A percentile compares a stretch with the other conserved stretches of the same genome.
Evolutionary conservation across 1,140 invertebrate genomes (phyloP).

Genomic region (Lepidotrigona ventralis): DNA sequence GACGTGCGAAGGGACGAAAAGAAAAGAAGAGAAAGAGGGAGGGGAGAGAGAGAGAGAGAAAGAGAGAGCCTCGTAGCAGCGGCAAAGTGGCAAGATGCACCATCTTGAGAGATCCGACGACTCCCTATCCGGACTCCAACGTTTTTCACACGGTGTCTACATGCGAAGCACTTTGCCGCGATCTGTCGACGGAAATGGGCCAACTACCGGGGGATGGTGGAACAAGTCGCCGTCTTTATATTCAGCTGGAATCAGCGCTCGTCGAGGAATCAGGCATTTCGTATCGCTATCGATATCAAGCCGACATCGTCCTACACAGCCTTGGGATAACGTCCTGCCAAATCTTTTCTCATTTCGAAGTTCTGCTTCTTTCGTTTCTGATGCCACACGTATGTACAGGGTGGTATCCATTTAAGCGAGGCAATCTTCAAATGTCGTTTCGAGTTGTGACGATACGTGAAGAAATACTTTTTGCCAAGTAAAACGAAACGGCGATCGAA

Average conservation of each 20-base stretch:
- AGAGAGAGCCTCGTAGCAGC: slow-evolving; percentile 38
- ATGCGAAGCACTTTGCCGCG: slow-evolving; percentile 56
- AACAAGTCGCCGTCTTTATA: background rate
- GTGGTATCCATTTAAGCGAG: no score
- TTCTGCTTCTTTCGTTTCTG: no score
- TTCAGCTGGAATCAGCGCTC: slow-evolving; percentile 24
- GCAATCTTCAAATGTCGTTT: no score
- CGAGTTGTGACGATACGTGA: no score
- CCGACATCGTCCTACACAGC: background rate
- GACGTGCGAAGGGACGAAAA: slow-evolving; percentile 10
- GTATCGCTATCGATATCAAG: background rate
- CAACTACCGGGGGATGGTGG: background rate
- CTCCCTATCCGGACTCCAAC: slow-evolving; percentile 51
- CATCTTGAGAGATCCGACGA: slow-evolving; percentile 58
- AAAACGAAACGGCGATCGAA: no score
- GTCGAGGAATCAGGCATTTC: background rate
- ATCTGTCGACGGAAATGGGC: slow-evolving; percentile 57
- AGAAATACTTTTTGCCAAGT: no score
- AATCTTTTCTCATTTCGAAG: background rate
- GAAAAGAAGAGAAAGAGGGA: background rate
- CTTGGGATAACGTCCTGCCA: background rate
- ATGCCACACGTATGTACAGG: no score
- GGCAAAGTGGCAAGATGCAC: slow-evolving; percentile 59
- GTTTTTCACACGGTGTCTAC: slow-evolving; percentile 48
- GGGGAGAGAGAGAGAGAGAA: background rate